Conservation (phyloP, 2,113 vertebrate genomes). For the Silurus asotus region DNA sequence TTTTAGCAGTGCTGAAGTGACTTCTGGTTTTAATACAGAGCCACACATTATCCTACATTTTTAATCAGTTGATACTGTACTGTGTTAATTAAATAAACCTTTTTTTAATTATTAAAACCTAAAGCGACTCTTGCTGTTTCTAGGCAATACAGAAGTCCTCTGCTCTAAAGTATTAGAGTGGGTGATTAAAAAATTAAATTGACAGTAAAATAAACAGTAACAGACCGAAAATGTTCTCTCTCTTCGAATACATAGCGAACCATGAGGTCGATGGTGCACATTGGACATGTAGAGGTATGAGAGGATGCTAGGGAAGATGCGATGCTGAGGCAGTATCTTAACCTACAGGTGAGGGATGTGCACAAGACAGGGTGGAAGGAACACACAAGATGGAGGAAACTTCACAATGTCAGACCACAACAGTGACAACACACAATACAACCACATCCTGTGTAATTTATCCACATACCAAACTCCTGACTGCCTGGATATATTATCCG, state of each 20-base stretch:
- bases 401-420: not conserved
- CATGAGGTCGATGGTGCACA: conserved; percentile 13
- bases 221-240: conserved; percentile 16
- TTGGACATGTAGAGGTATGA: conserved; percentile 37
- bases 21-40: not conserved
- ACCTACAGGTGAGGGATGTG: conserved; percentile 23
- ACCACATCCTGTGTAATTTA: conserved; percentile 8
- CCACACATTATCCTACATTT: not conserved
- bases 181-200: not conserved
- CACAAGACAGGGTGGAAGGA: conserved; percentile 32
- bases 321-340: conserved; percentile 27
- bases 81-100: not conserved
- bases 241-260: conserved; percentile 2
- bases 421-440: not conserved
- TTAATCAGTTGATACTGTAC: not conserved
- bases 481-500: conserved; percentile 89
- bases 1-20: not conserved
- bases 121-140: not conserved
- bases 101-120: not conserved
- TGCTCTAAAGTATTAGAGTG: conserved; percentile 3
- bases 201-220: not conserved
- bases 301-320: not conserved
- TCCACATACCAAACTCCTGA: conserved; percentile 88
- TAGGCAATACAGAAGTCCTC: not conserved
- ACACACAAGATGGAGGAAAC: conserved; percentile 34